These are phyloP conservation scores for Tetramorium parvispinum DNA, from an alignment of 1,140 invertebrate species.

Conservation along the genomic window DNA sequence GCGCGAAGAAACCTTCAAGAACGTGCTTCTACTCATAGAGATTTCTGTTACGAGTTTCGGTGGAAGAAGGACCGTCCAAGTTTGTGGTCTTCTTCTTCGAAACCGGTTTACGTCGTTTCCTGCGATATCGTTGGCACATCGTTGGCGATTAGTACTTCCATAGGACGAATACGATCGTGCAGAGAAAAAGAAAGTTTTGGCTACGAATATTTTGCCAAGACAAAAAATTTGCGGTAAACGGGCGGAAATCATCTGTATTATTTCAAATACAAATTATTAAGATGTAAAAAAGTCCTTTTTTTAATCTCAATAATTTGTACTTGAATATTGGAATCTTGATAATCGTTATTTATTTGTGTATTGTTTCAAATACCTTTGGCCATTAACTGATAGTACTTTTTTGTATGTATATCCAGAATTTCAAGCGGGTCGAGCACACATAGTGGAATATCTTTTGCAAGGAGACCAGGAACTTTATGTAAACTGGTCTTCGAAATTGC, in stretches of 20 bases:
- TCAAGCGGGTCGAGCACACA: not conserved
- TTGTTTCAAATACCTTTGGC: slow-evolving; percentile 16
- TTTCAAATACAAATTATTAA: not conserved
- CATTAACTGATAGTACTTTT: slow-evolving; percentile 40
- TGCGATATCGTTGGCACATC: slow-evolving; percentile 38
- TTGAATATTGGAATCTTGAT: too few relatives aligned
- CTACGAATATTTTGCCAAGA: not conserved
- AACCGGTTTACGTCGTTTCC: slow-evolving; percentile 50
- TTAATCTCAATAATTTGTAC: too few relatives aligned
- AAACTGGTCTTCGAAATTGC: slow-evolving; percentile 62
- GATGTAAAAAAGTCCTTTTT: too few relatives aligned
- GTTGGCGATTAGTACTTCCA: not conserved
- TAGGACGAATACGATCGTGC: not conserved
- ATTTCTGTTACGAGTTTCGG: not conserved
- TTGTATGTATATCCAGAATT: not conserved
- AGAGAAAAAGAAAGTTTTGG: not conserved
- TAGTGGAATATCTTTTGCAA: not conserved
- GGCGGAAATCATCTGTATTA: not conserved
- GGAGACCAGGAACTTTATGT: not conserved
- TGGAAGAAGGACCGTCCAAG: not conserved
- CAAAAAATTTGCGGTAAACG: slow-evolving; percentile 17
- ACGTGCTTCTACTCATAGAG: slow-evolving; percentile 87
- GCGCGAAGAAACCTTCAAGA: slow-evolving; percentile 79
- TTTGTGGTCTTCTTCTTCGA: slow-evolving; percentile 10
- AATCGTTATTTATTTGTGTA: not conserved